Evolutionary conservation across 2,113 vertebrate genomes (phyloP), one percentile per base, ranked within the genome.

Genomic region (Electrona antarctica): DNA sequence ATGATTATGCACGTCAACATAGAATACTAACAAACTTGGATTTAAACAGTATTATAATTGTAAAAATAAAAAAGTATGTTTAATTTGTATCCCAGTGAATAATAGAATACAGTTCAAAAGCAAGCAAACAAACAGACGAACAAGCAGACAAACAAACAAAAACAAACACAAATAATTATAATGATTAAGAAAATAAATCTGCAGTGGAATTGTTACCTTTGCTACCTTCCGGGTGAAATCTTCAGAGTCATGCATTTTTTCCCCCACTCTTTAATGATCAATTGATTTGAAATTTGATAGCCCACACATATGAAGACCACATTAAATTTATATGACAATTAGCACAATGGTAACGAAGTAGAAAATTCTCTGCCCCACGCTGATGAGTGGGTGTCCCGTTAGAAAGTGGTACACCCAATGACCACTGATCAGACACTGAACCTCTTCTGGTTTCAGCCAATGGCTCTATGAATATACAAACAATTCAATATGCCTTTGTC

Each of bases 241-340:
- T 57, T 88, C 83, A 62, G 85, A 79, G 80, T 88, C 83, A 70
- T 85, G 83, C 90, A 90, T 92, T 61, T 84, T 73, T 77, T 72
- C 76, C 85, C 21, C 64, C 12, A 70, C 45, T 79, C 15, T 49
- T 70, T 82, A 74, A 80, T 82, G 51, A 76, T 73, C 33, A 55
- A 41, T 54, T 70, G 65, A 84, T 78, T 85, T 85, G 69, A 65
- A 85, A 82, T 83, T 87, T 79, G 45, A 85, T 69, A 69, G 78
- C 74, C 73, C 74, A 74, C 74, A 74, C 67, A 74, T 77, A 64
- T 88, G 75, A 87, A 90, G 84, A 71, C 78, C 78, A 77, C 79
- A 88, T 81, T 71, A 85, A 85, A 21, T 85, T 87, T 93, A 93
- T 92, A 92, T 21, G 82, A 86, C 79, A 85, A 88, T 83, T 78